These are phyloP conservation scores for Thera obeliscata DNA, from an alignment of 2,888 invertebrate genomes.

Conservation along the genomic window DNA sequence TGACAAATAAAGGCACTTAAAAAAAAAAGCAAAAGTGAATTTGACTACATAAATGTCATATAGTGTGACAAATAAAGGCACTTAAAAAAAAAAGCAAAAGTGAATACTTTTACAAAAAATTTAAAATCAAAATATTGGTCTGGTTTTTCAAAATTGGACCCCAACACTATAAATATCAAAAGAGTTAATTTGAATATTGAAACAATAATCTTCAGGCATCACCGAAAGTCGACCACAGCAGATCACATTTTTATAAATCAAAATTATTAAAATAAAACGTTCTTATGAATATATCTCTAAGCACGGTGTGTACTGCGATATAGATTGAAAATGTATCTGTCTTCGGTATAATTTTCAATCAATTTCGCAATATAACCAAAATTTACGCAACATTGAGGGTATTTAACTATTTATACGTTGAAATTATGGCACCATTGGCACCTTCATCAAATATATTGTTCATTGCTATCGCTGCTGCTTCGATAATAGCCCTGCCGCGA, in stretches of 20 bases:
- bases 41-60: background rate
- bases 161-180: background rate
- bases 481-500: too few relatives aligned
- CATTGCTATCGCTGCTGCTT: too few relatives aligned
- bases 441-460: too few relatives aligned
- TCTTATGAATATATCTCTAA: constrained; percentile 26
- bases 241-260: constrained; percentile 9
- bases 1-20: background rate
- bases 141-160: background rate
- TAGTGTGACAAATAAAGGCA: too few relatives aligned
- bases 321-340: background rate
- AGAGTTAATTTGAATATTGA: background rate
- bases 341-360: background rate
- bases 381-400: constrained; percentile 3
- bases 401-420: background rate
- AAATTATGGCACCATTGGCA: too few relatives aligned
- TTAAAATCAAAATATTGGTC: background rate
- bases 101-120: too few relatives aligned
- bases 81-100: background rate
- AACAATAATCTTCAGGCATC: background rate
- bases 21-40: too few relatives aligned
- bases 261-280: constrained; percentile 18
- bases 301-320: background rate
- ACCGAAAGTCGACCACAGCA: constrained; percentile 2
- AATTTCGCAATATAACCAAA: constrained; percentile 3